Percentiles rank a stretch among this genome's conserved stretches.
Evolutionary conservation across 1,140 invertebrate species (phyloP).

Genomic region (Cydia splendana): DNA sequence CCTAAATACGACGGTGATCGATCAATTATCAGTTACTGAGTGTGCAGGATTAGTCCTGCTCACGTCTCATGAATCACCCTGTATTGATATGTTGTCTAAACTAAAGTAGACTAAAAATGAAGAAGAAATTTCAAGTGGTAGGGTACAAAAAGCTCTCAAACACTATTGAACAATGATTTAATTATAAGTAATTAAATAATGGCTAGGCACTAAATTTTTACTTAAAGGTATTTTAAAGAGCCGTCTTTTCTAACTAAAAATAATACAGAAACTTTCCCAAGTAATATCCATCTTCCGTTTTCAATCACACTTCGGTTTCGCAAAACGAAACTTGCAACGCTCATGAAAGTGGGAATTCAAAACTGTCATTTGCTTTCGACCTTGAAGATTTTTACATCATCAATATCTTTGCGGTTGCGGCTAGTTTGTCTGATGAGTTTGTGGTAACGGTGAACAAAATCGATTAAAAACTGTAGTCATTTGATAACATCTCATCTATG

Average conservation of each 20-base stretch:
- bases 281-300: slow-evolving; percentile 4
- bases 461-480: neutral
- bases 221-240: no score
- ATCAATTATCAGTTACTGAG: no score
- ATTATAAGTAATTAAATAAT: no score
- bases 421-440: neutral
- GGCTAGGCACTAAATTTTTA: no score
- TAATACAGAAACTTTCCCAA: neutral
- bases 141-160: no score
- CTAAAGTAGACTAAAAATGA: no score
- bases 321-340: neutral
- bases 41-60: no score
- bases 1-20: no score
- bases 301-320: neutral
- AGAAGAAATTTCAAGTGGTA: no score
- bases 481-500: neutral
- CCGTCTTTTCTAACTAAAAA: neutral
- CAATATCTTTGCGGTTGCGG: neutral
- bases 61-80: no score
- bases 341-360: slow-evolving; percentile 2
- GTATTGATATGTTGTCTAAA: no score
- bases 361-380: slow-evolving; percentile 10
- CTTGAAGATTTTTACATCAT: neutral
- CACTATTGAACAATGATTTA: no score
- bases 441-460: neutral